These are phyloP conservation scores for Diaprepes abbreviatus DNA, from an alignment of 2,888 invertebrate species.

Conservation along the genomic window DNA sequence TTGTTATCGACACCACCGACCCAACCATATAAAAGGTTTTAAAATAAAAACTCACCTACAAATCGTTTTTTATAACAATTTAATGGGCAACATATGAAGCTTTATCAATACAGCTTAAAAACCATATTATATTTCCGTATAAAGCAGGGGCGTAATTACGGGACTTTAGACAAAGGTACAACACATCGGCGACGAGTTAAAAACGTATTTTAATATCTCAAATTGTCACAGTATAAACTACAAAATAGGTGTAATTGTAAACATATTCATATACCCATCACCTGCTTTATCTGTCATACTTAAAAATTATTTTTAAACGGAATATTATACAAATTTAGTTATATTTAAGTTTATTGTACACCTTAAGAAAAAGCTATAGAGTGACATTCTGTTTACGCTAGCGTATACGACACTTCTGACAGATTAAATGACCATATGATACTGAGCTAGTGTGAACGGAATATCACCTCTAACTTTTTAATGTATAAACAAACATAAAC, in stretches of 20 bases:
- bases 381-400: too few species aligned
- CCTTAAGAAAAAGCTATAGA: neutral
- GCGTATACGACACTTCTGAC: too few species aligned
- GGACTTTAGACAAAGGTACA: conserved; percentile 58
- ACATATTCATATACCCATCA: conserved; percentile 6
- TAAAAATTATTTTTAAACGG: neutral
- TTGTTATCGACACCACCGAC: too few species aligned
- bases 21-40: conserved; percentile 30
- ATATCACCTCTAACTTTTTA: too few species aligned
- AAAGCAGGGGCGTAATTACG: conserved; percentile 60
- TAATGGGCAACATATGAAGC: conserved; percentile 64
- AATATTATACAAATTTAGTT: neutral
- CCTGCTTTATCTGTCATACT: conserved; percentile 13
- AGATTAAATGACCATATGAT: too few species aligned
- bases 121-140: conserved; percentile 54
- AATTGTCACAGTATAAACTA: conserved; percentile 18
- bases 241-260: conserved; percentile 12
- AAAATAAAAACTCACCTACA: conserved; percentile 38
- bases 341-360: neutral
- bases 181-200: conserved; percentile 16
- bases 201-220: conserved; percentile 18
- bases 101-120: conserved; percentile 62
- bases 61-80: conserved; percentile 61
- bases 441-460: too few species aligned
- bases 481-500: too few species aligned